Evolutionary conservation across 2,113 vertebrate genomes (phyloP), one percentile per base, ranked within the genome.

Genomic region (Trematocara macrostoma): DNA sequence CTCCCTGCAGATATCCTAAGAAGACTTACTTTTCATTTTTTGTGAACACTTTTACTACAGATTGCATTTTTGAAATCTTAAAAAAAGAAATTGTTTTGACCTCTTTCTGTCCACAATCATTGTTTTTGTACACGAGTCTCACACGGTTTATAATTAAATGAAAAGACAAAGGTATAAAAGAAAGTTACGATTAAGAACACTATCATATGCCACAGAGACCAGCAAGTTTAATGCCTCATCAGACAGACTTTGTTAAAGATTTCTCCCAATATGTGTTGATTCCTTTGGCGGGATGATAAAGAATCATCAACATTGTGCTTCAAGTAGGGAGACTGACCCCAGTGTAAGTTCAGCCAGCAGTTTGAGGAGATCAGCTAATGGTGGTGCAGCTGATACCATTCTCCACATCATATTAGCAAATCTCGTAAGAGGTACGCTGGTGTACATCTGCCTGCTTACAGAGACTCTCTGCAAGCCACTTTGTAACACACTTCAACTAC

Each of bases 131-230:
- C 35, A 69, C 8, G 35, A 42, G 7, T 14, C 0, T 67, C 6
- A 20, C 11, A 3, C n/a, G 61, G 3, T 40, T 40, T 67, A 40
- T 67, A 67, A 40, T 67, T 20, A 38, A 67, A 67, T 20, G 34
- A 40, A 67, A 67, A 67, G 61, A 40, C 18, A 40, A 67, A 38
- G 18, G 34, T 40, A 20, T 38, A 38, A 38, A 20, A 20, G 5
- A 20, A n/a, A 67, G 61, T 67, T 40, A 40, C 3, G 18, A 38
- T 20, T 64, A 64, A 38, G 34, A 64, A 67, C 61, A 38, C 6
- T n/a, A 40, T 0, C 31, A 0, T 40, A 0, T 12, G 18, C 34
- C 1, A 40, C 34, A 67, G 18, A 40, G 34, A 67, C 18, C 34
- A 67, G 34, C 61, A 67, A 8, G 34, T 40, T 67, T 67, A 20